Evolutionary conservation across 2,113 vertebrate species (phyloP).

Genomic region (Zapus hudsonius): DNA sequence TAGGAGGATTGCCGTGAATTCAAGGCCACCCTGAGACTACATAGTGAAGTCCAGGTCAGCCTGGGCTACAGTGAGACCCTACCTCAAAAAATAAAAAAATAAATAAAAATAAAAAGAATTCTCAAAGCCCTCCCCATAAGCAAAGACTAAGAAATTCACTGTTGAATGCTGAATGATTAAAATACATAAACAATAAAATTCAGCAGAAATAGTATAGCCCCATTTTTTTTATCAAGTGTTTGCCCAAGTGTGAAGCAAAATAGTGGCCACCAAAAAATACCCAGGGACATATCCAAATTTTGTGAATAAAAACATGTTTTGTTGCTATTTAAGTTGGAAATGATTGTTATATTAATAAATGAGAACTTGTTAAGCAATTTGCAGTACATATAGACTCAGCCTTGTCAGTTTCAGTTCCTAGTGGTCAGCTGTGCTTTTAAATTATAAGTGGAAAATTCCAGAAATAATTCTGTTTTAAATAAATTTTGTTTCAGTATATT

Average conservation of each 20-base stretch:
- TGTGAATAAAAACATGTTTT: background rate
- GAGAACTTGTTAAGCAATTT: background rate
- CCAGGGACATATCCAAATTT: background rate
- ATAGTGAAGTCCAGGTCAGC: too few relatives aligned
- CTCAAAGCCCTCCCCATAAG: background rate
- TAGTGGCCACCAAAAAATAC: background rate
- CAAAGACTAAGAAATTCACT: background rate
- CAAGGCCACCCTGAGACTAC: too few relatives aligned
- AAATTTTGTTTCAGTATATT: background rate
- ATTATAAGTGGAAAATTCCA: background rate
- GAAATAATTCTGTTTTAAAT: background rate
- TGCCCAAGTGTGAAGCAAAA: conserved; percentile 47
- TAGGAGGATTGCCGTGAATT: too few relatives aligned
- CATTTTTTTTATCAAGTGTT: background rate
- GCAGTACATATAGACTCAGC: background rate
- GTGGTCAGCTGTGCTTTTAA: background rate
- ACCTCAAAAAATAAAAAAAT: too few relatives aligned
- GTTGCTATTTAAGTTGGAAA: background rate
- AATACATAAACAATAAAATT: conserved; percentile 9
- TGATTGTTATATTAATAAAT: background rate
- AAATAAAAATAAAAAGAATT: too few relatives aligned
- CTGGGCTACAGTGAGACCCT: too few relatives aligned
- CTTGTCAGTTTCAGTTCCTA: background rate
- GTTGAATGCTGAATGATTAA: conserved; percentile 2
- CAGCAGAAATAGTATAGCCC: background rate